Conservation (phyloP, 2,888 invertebrate genomes). For the Odontocolon sp. region DNA sequence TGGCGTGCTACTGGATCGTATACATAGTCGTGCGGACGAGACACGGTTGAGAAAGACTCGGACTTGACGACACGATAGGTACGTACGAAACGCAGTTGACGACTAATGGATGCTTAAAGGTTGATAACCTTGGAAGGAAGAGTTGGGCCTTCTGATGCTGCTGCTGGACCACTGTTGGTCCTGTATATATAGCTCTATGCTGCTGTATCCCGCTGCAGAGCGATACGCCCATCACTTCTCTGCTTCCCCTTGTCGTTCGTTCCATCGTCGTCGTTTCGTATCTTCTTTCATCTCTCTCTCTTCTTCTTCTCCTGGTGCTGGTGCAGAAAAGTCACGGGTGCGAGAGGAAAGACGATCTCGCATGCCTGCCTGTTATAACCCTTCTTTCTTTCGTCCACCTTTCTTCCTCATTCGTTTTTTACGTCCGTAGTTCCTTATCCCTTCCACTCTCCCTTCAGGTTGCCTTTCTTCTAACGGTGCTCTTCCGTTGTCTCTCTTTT, state of each 20-base stretch:
- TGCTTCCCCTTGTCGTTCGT: background rate
- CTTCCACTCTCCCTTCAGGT: constrained; percentile 54
- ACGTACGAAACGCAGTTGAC: constrained; percentile 46
- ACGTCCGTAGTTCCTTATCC: constrained; percentile 45
- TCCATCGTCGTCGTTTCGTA: background rate
- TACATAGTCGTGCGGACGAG: constrained; percentile 2
- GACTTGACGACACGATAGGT: constrained; percentile 9
- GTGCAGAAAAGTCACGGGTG: constrained; percentile 7
- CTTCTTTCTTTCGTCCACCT: constrained; percentile 53
- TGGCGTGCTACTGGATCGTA: constrained; percentile 18
- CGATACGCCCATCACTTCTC: constrained; percentile 22
- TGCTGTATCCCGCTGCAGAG: constrained; percentile 32
- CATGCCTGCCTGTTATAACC: constrained; percentile 57
- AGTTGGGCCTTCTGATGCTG: constrained; percentile 54
- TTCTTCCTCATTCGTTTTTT: constrained; percentile 54
- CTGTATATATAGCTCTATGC: constrained; percentile 38
- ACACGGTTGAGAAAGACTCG: background rate
- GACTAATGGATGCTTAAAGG: constrained; percentile 72
- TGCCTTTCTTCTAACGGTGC: constrained; percentile 50
- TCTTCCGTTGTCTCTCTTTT: constrained; percentile 31
- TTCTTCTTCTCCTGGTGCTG: background rate
- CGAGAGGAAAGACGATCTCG: constrained; percentile 36
- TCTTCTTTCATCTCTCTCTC: background rate
- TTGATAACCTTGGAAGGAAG: constrained; percentile 69
- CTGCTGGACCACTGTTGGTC: constrained; percentile 40